Conservation (phyloP, 2,113 vertebrate genomes). For the Todiramphus saurophagus region DNA sequence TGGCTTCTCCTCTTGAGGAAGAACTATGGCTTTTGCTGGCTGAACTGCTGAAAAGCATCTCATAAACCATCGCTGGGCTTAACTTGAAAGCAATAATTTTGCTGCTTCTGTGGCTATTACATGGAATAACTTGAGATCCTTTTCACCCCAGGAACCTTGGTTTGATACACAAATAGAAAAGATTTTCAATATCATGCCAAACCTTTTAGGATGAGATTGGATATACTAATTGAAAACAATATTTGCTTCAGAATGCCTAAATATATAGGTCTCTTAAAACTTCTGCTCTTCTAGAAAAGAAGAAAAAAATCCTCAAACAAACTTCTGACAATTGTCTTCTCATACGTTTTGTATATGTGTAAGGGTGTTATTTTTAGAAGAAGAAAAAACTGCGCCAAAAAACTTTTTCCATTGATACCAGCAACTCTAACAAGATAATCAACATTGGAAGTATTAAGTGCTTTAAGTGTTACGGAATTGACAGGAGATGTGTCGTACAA, state of each 20-base stretch:
- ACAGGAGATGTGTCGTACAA: background rate
- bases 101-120: background rate
- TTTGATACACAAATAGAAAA: background rate
- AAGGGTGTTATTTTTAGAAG: background rate
- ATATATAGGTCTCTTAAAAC: background rate
- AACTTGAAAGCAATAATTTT: background rate
- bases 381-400: background rate
- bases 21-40: slow-evolving; percentile 57
- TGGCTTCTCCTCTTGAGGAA: slow-evolving; percentile 65
- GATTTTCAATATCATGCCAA: background rate
- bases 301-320: background rate
- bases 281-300: background rate
- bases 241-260: background rate
- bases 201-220: background rate
- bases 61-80: background rate
- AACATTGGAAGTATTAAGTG: background rate
- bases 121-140: background rate
- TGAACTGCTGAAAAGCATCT: slow-evolving; percentile 35
- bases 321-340: background rate
- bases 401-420: background rate
- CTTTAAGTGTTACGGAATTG: background rate
- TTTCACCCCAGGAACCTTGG: background rate
- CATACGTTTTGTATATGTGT: background rate
- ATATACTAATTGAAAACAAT: background rate
- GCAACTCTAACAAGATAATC: background rate